Base-by-base conservation (phyloP, 2,113 vertebrate species). In the Myotis yumanensis region DNA sequence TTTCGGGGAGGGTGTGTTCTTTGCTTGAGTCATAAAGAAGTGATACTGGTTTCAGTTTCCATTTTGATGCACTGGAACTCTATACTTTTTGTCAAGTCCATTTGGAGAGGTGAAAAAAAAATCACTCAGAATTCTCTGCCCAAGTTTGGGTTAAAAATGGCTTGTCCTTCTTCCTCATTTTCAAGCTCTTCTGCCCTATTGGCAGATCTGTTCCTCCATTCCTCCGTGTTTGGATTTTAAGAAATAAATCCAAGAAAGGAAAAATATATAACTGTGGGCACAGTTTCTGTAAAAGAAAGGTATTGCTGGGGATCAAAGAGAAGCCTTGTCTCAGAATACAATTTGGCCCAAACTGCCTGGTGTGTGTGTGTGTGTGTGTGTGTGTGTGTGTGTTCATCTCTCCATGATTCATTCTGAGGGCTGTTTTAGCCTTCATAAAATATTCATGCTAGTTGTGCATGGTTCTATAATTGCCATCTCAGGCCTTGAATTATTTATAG, bases 381-480 rank as follows among this genome's bases (percentile, higher is more conserved):
- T 86, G 86, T 73, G 93, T 93, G 72, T 96, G 86, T 96, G 95
- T 97, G 98, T 98, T 98, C 98, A 98, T 98, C 97, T 99, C 98
- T 98, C 98, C 98, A 98, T 98, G 98, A 98, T 98, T 99, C 98
- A 99, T 99, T 99, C 98, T 98, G 98, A 99, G 98, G 98, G 98
- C 98, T 99, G 98, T 98, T 99, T 99, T 99, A 99, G 98, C 98
- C 98, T 98, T 99, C 98, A 98, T 98, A 98, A 98, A 99, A 98
- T 98, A 99, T 99, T 99, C 98, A 99, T 99, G 98, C 98, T 99
- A 98, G 99, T 99, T 99, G 99, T 99, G 99, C 99, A 99, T 99
- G 98, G 98, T 98, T 99, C 99, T 99, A 99, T 99, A 99, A 99
- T 99, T 99, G 99, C 99, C 99, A 99, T 99, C 99, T 99, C 99